phyloP scores from a whole-genome alignment of 23 tunicate genomes.

The Pegea sp. region DNA sequence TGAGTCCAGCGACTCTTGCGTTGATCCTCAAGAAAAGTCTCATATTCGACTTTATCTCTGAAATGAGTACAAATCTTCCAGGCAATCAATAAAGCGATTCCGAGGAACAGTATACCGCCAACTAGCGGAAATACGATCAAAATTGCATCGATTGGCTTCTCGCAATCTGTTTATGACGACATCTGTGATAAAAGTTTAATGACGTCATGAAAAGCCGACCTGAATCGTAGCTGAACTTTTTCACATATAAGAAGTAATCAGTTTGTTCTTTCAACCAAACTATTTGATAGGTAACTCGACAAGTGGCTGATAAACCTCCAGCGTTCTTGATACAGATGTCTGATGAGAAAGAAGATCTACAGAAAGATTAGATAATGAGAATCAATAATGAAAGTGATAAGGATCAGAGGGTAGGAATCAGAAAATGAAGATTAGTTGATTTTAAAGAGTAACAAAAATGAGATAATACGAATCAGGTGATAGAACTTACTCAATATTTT shows the following conservation, averaged over 20 bases:
- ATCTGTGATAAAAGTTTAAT: background rate
- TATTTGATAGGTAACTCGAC: constrained; percentile 3
- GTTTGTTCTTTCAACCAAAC: constrained; percentile 2
- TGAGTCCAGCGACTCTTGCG: constrained; percentile 23
- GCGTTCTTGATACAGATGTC: no score
- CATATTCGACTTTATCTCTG: constrained; percentile 44
- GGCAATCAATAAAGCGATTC: constrained; percentile 37
- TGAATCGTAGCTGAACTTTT: constrained; percentile 4
- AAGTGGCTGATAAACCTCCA: no score
- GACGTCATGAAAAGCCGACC: constrained; percentile 3
- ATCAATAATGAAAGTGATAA: no score
- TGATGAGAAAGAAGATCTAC: no score
- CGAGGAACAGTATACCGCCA: constrained; percentile 61
- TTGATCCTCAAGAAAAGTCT: constrained; percentile 44
- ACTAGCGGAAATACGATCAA: constrained; percentile 54
- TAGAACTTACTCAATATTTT: no score
- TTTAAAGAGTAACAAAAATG: no score
- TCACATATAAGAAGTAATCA: constrained; percentile 7
- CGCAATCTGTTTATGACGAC: constrained; percentile 26
- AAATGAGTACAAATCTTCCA: constrained; percentile 57
- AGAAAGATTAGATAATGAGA: no score
- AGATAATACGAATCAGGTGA: no score
- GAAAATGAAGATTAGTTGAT: no score
- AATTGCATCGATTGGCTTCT: constrained; percentile 26
- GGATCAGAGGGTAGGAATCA: no score